Percentiles rank a stretch among this genome's conserved stretches.
phyloP scores from a whole-genome alignment of 2,113 vertebrate genomes.

The Vulpes vulpes region DNA sequence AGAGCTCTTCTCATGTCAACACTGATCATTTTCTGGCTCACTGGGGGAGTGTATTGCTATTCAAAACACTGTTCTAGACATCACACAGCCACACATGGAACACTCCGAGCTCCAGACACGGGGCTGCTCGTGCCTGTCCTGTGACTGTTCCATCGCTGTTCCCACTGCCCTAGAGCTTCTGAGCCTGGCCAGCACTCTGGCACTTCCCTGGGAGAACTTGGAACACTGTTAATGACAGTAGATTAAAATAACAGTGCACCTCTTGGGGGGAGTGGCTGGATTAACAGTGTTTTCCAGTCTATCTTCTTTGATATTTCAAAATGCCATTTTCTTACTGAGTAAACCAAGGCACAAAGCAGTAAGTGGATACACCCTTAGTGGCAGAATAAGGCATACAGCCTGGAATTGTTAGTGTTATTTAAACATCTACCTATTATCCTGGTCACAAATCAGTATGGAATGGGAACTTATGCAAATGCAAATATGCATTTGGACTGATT shows the following conservation, averaged over 20 bases:
- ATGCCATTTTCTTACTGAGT: background rate
- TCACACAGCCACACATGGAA: background rate
- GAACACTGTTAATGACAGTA: background rate
- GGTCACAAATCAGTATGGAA: background rate
- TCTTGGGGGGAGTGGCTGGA: background rate
- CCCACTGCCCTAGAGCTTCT: background rate
- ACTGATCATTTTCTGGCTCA: background rate
- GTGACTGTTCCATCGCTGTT: background rate
- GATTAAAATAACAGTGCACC: background rate
- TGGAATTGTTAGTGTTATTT: background rate
- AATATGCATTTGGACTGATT: background rate
- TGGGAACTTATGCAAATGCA: background rate
- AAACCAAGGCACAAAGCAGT: background rate
- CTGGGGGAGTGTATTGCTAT: background rate
- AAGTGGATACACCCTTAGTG: background rate
- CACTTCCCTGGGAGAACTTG: background rate
- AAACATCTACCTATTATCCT: background rate
- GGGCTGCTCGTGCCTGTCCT: background rate
- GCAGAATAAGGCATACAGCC: background rate
- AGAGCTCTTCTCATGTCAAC: background rate
- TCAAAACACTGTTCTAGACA: background rate
- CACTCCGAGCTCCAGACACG: background rate
- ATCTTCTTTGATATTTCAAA: background rate
- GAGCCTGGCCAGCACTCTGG: background rate
- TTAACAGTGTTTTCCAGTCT: background rate